Percentiles rank a stretch among this genome's conserved stretches.
phyloP scores from a whole-genome alignment of 1,140 invertebrate species.

The Drosophila quadrilineata region DNA sequence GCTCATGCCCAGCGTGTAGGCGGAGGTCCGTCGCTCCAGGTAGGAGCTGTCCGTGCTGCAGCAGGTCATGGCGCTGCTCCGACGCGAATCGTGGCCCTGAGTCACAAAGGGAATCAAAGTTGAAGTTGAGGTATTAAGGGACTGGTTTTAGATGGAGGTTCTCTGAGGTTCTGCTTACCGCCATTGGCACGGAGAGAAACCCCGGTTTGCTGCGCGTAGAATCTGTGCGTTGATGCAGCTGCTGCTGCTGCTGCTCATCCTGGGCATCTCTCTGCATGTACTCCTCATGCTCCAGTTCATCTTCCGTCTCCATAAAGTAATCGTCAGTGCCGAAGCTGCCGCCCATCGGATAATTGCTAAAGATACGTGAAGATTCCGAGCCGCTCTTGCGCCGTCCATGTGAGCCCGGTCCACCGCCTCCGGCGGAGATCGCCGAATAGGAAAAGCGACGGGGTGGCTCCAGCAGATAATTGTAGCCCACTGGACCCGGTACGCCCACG shows the following conservation, averaged over 20 bases:
- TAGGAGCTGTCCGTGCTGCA: constrained; percentile 91
- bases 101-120: neutral
- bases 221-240: constrained; percentile 58
- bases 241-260: constrained; percentile 21
- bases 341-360: constrained; percentile 83
- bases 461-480: constrained; percentile 86
- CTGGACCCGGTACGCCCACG: constrained; percentile 71
- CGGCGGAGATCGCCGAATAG: constrained; percentile 71
- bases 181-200: constrained; percentile 81
- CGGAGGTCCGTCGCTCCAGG: constrained; percentile 88
- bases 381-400: constrained; percentile 81
- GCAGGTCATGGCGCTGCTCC: constrained; percentile 90
- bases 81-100: constrained; percentile 83
- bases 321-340: constrained; percentile 82
- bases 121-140: neutral
- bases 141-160: too few relatives aligned
- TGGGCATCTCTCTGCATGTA: constrained; percentile 51
- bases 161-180: constrained; percentile 47
- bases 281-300: constrained; percentile 77
- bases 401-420: constrained; percentile 72
- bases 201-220: constrained; percentile 80
- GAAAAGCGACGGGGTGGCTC: constrained; percentile 84
- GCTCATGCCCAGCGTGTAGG: constrained; percentile 87
- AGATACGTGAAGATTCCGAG: constrained; percentile 77
- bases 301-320: constrained; percentile 81